Conservation (phyloP, 2,797 vertebrate species). For the Scolopax rusticola region DNA sequence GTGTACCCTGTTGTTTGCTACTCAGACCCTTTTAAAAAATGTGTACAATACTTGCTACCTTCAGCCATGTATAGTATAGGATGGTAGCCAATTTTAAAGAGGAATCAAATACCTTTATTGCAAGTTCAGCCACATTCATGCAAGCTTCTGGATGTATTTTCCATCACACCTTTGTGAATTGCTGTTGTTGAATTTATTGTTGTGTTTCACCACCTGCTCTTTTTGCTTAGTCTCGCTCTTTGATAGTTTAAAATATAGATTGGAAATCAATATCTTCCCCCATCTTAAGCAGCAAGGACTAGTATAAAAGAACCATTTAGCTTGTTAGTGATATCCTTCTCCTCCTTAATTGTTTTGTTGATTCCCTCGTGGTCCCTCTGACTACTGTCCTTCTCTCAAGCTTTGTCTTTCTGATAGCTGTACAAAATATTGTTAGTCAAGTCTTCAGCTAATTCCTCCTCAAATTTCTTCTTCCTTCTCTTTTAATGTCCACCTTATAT, state of each 20-base stretch:
- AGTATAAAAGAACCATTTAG: neutral
- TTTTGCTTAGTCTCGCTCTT: neutral
- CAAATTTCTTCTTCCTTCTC: neutral
- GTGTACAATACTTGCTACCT: neutral
- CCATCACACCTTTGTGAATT: neutral
- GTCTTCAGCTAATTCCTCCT: neutral
- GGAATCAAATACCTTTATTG: neutral
- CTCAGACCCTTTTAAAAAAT: neutral
- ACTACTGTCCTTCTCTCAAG: neutral
- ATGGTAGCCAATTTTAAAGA: neutral
- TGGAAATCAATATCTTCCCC: neutral
- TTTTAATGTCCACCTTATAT: neutral
- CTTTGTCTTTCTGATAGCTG: neutral
- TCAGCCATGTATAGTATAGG: neutral
- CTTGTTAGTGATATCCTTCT: neutral
- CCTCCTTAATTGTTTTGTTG: neutral
- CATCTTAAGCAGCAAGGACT: neutral
- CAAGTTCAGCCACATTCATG: neutral
- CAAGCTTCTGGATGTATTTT: neutral
- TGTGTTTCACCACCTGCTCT: neutral
- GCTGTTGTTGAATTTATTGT: neutral
- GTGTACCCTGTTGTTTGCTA: neutral
- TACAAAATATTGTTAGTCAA: neutral
- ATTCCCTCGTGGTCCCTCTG: neutral
- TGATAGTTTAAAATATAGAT: constrained; percentile 12